A percentile compares a stretch with the other conserved stretches of the same genome.
These are phyloP conservation scores for Drosophila anceps DNA, from an alignment of 2,888 invertebrate species.

Conservation along the genomic window DNA sequence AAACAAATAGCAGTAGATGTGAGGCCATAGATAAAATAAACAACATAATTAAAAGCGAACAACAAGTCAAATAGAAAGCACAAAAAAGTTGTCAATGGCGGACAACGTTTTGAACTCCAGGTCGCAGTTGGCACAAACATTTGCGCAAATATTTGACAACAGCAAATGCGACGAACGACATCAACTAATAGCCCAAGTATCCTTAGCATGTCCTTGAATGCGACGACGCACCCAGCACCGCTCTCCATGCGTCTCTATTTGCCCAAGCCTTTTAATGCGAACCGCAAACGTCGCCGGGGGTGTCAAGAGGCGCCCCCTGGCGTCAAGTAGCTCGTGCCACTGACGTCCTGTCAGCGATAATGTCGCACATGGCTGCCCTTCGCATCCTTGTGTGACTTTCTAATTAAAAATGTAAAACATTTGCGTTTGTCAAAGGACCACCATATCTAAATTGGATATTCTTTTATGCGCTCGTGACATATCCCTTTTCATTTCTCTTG, in stretches of 20 bases:
- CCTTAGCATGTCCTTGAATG: slow-evolving; percentile 66
- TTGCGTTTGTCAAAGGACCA: slow-evolving; percentile 46
- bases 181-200: slow-evolving; percentile 70
- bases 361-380: slow-evolving; percentile 70
- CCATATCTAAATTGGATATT: slow-evolving; percentile 52
- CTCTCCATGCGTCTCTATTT: slow-evolving; percentile 29
- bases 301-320: slow-evolving; percentile 43
- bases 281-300: slow-evolving; percentile 49
- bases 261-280: slow-evolving; percentile 48
- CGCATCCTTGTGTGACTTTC: slow-evolving; percentile 56
- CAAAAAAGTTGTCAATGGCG: slow-evolving; percentile 40
- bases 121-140: slow-evolving; percentile 71
- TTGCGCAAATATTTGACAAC: slow-evolving; percentile 71
- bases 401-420: slow-evolving; percentile 81
- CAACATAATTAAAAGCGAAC: slow-evolving; percentile 76
- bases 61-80: slow-evolving; percentile 60
- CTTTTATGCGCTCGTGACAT: slow-evolving; percentile 23
- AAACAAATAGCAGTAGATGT: slow-evolving; percentile 69
- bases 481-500: slow-evolving; percentile 11
- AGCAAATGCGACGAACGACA: slow-evolving; percentile 49
- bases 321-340: slow-evolving; percentile 29
- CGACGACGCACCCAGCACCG: neutral
- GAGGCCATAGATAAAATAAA: slow-evolving; percentile 67
- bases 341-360: slow-evolving; percentile 72
- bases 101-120: slow-evolving; percentile 54